Evolutionary conservation across 2,888 invertebrate species (phyloP), one percentile per base, ranked within the genome.

Genomic region (Saturnia pavonia): DNA sequence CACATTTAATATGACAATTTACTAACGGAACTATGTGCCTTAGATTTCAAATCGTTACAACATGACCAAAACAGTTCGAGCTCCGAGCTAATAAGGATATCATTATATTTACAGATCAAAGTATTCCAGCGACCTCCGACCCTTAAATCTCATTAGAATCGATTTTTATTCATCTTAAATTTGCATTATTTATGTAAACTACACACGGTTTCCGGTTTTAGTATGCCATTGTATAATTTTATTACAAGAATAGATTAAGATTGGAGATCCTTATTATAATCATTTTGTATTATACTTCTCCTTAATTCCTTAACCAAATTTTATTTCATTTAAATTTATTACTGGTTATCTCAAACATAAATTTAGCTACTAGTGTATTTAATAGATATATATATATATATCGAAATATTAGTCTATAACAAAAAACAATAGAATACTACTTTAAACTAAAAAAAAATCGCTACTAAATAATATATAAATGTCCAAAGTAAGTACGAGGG

Each of bases 21-120:
- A 75, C 68, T 78, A 82, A 81, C 84, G 84, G 85, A 85, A 83
- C 83, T 73, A 57, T 68, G 34, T 72, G 74, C 73, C 40, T 72
- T 69, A 42, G 14, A 40, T 45, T 57, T 72, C 70, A 48, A 70
- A 67, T 45, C 68, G 57, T 66, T 72, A 68, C 45, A 71, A 73
- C 74, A 70, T 72, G 27, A 25, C 75, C 74, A 73, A 12, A 70
- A 54, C 70, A 48, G 8, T 51, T 54, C 42, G 74, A 74, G 22
- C 73, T 51, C 12, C n/a, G 7, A 16, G 19, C 65, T 12, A 69
- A 43, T n/a, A 57, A 60, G 70, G 69, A 22, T n/a, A 0, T 65
- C 48, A n/a, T 48, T 16, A 0, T 1, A 11, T 48, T 40, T 34
- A 48, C 70, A 69, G 67, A 51, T 66, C 72, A 68, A 68, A 8